phyloP scores from a whole-genome alignment of 2,113 vertebrate species.

The Colossoma macropomum region DNA sequence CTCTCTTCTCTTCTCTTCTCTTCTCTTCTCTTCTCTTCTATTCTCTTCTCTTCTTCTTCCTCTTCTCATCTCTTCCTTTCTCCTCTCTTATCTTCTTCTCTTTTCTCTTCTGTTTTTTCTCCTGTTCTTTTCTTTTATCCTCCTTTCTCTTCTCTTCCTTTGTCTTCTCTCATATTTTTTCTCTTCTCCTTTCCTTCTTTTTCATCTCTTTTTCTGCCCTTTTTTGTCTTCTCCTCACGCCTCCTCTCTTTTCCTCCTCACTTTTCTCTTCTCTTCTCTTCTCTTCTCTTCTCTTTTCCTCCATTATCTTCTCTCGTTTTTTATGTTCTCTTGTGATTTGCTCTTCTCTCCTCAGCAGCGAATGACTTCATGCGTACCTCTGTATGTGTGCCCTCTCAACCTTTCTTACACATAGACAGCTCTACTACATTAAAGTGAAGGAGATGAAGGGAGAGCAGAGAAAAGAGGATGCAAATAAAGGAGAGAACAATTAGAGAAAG shows the following conservation, averaged over 20 bases:
- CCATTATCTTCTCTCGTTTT: background rate
- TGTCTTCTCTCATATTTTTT: too few relatives aligned
- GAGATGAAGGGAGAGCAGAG: constrained; percentile 31
- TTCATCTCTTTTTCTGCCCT: background rate
- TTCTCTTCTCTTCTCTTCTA: too few relatives aligned
- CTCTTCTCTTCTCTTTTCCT: background rate
- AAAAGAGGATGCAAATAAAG: constrained; percentile 44
- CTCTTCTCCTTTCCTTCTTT: background rate
- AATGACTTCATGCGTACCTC: background rate
- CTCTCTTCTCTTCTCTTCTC: too few relatives aligned
- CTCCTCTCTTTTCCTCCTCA: background rate
- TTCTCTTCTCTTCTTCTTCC: too few relatives aligned
- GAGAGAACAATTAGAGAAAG: constrained; percentile 63
- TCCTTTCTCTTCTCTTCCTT: constrained; percentile 5
- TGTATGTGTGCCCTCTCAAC: background rate
- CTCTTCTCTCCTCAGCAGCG: too few relatives aligned
- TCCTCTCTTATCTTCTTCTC: background rate
- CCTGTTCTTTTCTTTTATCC: background rate
- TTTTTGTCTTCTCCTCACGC: too few relatives aligned
- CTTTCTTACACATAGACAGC: background rate
- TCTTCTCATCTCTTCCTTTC: background rate
- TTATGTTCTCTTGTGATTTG: too few relatives aligned
- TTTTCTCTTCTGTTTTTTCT: background rate
- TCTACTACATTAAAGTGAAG: constrained; percentile 23
- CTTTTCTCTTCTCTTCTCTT: background rate